These are phyloP conservation scores for Macrochelys suwanniensis DNA, from an alignment of 2,797 vertebrate species.

Conservation along the genomic window DNA sequence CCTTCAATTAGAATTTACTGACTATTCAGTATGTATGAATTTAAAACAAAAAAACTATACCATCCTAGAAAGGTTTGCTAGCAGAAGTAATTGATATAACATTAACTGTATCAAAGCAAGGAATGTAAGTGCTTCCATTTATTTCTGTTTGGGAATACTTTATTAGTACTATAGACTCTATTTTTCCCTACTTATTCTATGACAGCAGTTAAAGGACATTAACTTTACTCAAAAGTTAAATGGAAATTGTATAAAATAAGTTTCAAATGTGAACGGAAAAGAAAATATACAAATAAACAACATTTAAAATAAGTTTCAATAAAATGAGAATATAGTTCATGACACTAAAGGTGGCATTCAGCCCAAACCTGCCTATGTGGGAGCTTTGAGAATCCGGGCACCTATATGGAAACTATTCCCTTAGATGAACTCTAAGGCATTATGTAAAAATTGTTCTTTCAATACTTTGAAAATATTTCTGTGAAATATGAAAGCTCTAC, in stretches of 20 bases:
- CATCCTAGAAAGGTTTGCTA: not conserved
- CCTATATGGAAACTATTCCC: conserved; percentile 42
- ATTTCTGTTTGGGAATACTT: not conserved
- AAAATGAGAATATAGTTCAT: not conserved
- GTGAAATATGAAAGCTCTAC: conserved; percentile 53
- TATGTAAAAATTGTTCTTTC: conserved; percentile 22
- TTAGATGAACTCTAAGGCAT: conserved; percentile 38
- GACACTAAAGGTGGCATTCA: not conserved
- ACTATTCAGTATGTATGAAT: not conserved
- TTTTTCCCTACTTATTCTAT: not conserved
- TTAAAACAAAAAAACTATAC: not conserved
- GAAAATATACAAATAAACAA: not conserved
- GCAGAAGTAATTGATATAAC: not conserved
- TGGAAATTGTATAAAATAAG: not conserved
- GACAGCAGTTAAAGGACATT: not conserved
- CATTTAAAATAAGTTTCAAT: not conserved
- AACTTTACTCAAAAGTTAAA: not conserved
- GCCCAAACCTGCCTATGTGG: not conserved
- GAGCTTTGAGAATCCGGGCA: not conserved
- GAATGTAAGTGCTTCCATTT: not conserved
- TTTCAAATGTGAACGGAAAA: not conserved
- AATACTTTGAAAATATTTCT: conserved; percentile 60
- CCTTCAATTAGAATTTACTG: conserved; percentile 17
- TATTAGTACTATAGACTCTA: not conserved
- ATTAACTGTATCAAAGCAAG: not conserved